Evolutionary conservation across 2,797 vertebrate species (phyloP).

Genomic region (Galaxias olidus): DNA sequence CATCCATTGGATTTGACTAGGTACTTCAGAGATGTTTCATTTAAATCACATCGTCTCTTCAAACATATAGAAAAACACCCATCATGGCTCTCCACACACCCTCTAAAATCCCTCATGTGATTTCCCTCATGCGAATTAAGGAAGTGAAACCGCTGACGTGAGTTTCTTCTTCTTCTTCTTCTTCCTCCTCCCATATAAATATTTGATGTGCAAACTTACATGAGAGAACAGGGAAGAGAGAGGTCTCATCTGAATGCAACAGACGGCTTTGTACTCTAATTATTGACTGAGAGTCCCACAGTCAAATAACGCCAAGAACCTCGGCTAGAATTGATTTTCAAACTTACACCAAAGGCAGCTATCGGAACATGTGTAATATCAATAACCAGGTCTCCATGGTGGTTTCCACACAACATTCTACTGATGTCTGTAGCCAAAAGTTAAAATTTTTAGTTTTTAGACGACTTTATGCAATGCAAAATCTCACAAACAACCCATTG

Average conservation of each 20-base stretch:
- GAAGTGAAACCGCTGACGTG: conserved; percentile 42
- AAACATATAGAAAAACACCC: too few relatives aligned
- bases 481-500: too few relatives aligned
- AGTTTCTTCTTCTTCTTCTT: conserved; percentile 43
- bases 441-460: too few relatives aligned
- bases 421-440: too few relatives aligned
- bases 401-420: too few relatives aligned
- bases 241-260: conserved; percentile 46
- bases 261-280: conserved; percentile 35
- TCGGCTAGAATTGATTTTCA: conserved; percentile 38
- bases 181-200: conserved; percentile 41
- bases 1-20: too few relatives aligned
- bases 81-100: too few relatives aligned
- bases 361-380: conserved; percentile 4
- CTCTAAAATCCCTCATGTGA: conserved; percentile 5
- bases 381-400: too few relatives aligned
- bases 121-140: conserved; percentile 25
- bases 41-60: too few relatives aligned
- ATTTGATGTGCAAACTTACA: conserved; percentile 51
- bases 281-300: conserved; percentile 31
- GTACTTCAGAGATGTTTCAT: too few relatives aligned
- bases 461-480: too few relatives aligned
- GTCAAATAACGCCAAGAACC: conserved; percentile 38
- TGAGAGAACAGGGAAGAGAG: conserved; percentile 8
- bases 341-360: conserved; percentile 24